phyloP scores from a whole-genome alignment of 2,888 invertebrate species.

The Tiliacea citrago region DNA sequence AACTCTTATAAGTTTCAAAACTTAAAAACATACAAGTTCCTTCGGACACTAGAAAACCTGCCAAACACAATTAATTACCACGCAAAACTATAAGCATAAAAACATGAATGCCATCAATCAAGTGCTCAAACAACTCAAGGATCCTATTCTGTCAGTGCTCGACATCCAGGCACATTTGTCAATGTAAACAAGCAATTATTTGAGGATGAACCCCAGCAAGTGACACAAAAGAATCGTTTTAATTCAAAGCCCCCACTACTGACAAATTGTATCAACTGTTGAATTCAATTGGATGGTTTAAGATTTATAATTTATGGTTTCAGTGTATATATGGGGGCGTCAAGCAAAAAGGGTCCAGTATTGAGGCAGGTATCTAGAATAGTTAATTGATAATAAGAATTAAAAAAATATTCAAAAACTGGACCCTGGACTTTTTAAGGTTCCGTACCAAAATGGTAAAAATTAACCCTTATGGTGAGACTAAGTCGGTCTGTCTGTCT shows the following conservation, averaged over 20 bases:
- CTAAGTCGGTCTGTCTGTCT: too few relatives aligned
- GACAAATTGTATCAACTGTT: slow-evolving; percentile 79
- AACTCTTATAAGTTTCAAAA: background rate
- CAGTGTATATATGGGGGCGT: background rate
- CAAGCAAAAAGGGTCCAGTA: too few relatives aligned
- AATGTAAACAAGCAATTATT: slow-evolving; percentile 86
- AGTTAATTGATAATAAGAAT: too few relatives aligned
- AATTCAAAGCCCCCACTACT: slow-evolving; percentile 76
- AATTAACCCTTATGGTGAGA: too few relatives aligned
- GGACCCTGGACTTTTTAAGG: too few relatives aligned
- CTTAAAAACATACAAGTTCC: background rate
- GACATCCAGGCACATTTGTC: slow-evolving; percentile 77
- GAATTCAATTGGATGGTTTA: slow-evolving; percentile 36
- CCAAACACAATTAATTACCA: background rate
- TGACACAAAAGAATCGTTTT: slow-evolving; percentile 83
- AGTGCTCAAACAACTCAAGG: slow-evolving; percentile 49
- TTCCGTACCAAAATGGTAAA: too few relatives aligned
- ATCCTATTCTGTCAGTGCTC: slow-evolving; percentile 37
- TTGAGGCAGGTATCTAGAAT: too few relatives aligned
- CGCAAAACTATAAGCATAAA: slow-evolving; percentile 20
- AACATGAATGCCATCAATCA: slow-evolving; percentile 43
- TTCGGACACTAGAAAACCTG: background rate
- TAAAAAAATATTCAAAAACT: too few relatives aligned
- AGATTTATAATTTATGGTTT: slow-evolving; percentile 48
- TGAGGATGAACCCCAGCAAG: slow-evolving; percentile 81